A percentile compares a stretch with the other conserved stretches of the same genome.
These are phyloP conservation scores for Diadema setosum DNA, from an alignment of 35 echinoderm and acorn worm genomes.

Conservation along the genomic window DNA sequence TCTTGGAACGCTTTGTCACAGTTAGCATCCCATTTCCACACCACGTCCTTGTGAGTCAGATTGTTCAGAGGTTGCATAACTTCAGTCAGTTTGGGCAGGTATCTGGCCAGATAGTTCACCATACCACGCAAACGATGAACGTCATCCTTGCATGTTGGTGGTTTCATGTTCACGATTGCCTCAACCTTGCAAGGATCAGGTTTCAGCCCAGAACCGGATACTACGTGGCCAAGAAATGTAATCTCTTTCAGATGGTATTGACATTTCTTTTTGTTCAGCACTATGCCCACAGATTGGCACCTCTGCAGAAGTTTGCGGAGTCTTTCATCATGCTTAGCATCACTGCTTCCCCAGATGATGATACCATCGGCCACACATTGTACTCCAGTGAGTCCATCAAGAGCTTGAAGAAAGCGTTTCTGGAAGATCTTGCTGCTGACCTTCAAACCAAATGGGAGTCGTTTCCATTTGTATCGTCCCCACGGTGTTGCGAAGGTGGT, in stretches of 20 bases:
- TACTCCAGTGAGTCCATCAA: conserved; percentile 10
- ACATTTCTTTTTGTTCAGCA: conserved; percentile 10
- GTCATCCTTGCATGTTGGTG: conserved; percentile 1
- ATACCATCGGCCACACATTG: conserved; percentile 55
- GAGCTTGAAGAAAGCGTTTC: too few relatives aligned
- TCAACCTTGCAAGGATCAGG: too few relatives aligned
- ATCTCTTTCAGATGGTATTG: not conserved
- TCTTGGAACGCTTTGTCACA: not conserved
- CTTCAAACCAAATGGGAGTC: too few relatives aligned
- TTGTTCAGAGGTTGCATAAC: conserved; percentile 3
- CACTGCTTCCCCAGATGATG: too few relatives aligned
- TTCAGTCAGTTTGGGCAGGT: conserved; percentile 18
- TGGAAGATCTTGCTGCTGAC: too few relatives aligned
- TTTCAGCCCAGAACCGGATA: conserved; percentile 18
- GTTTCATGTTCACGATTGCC: conserved; percentile 13
- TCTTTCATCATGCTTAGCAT: too few relatives aligned
- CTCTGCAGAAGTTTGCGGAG: too few relatives aligned
- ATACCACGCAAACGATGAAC: conserved; percentile 4
- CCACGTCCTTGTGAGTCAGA: not conserved
- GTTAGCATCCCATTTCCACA: not conserved
- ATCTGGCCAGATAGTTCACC: conserved; percentile 42
- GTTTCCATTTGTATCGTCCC: too few relatives aligned
- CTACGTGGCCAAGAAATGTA: not conserved
- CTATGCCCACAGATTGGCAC: too few relatives aligned
- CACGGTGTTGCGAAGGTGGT: too few relatives aligned